These are phyloP conservation scores for Gymnothorax reevesii DNA, from an alignment of 2,797 vertebrate genomes.

Conservation along the genomic window DNA sequence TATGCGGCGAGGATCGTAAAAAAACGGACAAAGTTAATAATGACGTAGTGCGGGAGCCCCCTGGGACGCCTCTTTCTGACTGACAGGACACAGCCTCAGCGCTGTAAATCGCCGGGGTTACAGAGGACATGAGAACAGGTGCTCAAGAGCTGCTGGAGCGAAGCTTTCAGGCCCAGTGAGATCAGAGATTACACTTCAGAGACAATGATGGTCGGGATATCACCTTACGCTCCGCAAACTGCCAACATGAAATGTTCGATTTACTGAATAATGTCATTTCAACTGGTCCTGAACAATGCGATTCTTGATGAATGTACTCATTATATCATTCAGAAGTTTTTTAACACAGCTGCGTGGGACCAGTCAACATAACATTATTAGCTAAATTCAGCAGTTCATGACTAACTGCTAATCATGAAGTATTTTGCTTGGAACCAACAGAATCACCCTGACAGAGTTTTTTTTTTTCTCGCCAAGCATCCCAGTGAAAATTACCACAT, in stretches of 20 bases:
- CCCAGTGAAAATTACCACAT: no score
- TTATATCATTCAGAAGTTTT: no score
- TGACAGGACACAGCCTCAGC: neutral
- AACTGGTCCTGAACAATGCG: no score
- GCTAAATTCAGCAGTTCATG: no score
- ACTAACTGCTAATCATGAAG: neutral
- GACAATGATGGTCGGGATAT: neutral
- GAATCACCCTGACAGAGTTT: no score
- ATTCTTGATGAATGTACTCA: no score
- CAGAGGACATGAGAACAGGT: neutral
- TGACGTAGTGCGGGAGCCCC: neutral
- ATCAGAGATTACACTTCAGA: neutral
- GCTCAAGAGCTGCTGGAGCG: neutral
- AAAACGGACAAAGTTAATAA: constrained; percentile 5
- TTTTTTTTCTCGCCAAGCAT: no score
- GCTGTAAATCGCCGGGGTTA: neutral
- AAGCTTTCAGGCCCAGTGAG: neutral
- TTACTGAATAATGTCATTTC: no score
- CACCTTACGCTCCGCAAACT: neutral
- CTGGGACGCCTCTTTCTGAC: neutral
- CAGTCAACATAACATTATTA: no score
- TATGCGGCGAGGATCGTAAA: neutral
- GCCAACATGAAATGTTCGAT: no score
- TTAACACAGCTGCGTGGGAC: no score
- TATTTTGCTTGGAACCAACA: neutral